Conservation (phyloP, 2,113 vertebrate species). For the Eulemur rufifrons region DNA sequence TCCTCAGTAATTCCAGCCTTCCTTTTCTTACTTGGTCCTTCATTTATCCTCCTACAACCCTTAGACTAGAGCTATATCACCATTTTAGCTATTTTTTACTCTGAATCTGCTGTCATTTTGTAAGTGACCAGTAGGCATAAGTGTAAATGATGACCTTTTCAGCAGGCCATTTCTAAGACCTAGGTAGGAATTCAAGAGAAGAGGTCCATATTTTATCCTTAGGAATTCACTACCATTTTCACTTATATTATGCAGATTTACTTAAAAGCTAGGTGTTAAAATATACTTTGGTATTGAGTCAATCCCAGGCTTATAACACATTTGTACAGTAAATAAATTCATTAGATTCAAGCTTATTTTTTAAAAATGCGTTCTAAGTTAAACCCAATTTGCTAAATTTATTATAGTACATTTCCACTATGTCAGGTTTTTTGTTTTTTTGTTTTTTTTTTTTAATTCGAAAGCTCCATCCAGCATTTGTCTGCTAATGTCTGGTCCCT, state of each 20-base stretch:
- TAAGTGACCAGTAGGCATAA: background rate
- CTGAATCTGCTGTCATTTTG: background rate
- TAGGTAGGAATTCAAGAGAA: background rate
- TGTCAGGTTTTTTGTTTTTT: background rate
- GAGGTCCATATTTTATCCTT: background rate
- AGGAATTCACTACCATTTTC: background rate
- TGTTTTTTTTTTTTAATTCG: slow-evolving; percentile 21
- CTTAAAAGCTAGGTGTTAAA: background rate
- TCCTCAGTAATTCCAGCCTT: background rate
- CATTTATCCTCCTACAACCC: background rate
- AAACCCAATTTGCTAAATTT: slow-evolving; percentile 29
- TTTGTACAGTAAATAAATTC: background rate
- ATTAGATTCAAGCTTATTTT: slow-evolving; percentile 21
- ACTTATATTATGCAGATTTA: background rate
- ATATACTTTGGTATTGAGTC: background rate
- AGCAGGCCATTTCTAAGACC: background rate
- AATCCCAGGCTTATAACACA: background rate
- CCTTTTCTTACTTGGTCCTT: background rate
- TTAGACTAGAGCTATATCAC: background rate
- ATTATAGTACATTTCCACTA: background rate
- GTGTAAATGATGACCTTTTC: background rate
- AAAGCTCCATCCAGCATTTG: slow-evolving; percentile 64
- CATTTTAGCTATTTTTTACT: background rate
- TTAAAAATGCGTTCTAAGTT: background rate
- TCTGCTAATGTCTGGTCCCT: slow-evolving; percentile 73